Conservation (phyloP, 2,888 invertebrate genomes). For the Ophioninae sp. region DNA sequence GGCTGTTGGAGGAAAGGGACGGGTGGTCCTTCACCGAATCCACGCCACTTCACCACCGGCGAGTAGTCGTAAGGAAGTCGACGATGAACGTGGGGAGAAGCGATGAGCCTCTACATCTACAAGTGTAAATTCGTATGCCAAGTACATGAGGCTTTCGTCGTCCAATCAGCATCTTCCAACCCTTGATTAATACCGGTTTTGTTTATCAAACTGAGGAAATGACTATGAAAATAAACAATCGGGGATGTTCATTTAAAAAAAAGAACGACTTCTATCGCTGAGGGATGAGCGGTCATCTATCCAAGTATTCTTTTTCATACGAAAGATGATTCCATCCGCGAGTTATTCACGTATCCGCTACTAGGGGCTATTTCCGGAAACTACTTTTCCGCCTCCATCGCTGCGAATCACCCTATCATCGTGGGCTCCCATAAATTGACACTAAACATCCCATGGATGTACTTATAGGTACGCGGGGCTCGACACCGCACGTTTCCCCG, state of each 20-base stretch:
- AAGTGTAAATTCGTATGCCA: not conserved
- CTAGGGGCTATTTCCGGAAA: not conserved
- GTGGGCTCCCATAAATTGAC: not conserved
- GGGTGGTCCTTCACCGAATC: conserved; percentile 16
- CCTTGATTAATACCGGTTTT: not conserved
- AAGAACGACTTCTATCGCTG: no score
- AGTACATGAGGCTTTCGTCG: not conserved
- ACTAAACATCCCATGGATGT: not conserved
- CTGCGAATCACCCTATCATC: not conserved
- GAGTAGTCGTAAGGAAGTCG: conserved; percentile 37
- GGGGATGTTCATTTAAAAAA: no score
- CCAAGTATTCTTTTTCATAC: no score
- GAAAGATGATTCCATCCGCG: not conserved
- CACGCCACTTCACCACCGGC: conserved; percentile 19
- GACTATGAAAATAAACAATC: no score
- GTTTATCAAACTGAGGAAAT: not conserved
- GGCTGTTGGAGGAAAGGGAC: conserved; percentile 56
- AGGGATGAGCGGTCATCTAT: no score
- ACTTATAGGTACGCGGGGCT: conserved; percentile 6
- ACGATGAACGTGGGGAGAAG: conserved; percentile 45
- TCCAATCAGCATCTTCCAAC: not conserved
- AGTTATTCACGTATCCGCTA: not conserved
- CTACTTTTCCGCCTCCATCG: not conserved
- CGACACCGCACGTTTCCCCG: conserved; percentile 52
- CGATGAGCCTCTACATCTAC: conserved; percentile 14